Evolutionary conservation across 1,140 invertebrate genomes (phyloP).

Genomic region (Atta colombica): DNA sequence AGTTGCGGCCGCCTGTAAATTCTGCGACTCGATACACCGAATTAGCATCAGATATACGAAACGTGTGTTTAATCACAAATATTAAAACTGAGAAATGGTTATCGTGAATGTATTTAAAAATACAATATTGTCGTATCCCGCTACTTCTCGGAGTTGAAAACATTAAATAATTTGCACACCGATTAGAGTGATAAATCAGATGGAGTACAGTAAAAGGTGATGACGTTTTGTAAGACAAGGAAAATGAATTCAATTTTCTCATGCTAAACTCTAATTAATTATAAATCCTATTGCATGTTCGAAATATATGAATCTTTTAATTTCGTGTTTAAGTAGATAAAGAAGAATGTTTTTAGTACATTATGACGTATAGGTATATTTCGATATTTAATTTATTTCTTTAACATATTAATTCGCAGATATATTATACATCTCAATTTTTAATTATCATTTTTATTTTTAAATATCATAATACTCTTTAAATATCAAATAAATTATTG

Average conservation of each 20-base stretch:
- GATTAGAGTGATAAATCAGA: conserved; percentile 31
- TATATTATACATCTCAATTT: background rate
- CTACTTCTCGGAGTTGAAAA: background rate
- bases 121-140: background rate
- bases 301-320: background rate
- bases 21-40: conserved; percentile 38
- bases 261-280: background rate
- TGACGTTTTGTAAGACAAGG: background rate
- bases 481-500: background rate
- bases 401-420: background rate
- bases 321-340: background rate
- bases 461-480: background rate
- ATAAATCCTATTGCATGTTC: background rate
- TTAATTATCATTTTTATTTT: background rate
- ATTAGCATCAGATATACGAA: conserved; percentile 45
- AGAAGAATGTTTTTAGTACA: background rate
- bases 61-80: conserved; percentile 19
- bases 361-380: background rate
- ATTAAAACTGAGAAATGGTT: conserved; percentile 37
- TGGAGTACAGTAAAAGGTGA: background rate
- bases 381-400: background rate
- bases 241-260: background rate
- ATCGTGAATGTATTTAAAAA: conserved; percentile 10
- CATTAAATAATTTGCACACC: conserved; percentile 6
- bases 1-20: conserved; percentile 35